Conservation (phyloP, 2,797 vertebrate species). For the Capromys pilorides region DNA sequence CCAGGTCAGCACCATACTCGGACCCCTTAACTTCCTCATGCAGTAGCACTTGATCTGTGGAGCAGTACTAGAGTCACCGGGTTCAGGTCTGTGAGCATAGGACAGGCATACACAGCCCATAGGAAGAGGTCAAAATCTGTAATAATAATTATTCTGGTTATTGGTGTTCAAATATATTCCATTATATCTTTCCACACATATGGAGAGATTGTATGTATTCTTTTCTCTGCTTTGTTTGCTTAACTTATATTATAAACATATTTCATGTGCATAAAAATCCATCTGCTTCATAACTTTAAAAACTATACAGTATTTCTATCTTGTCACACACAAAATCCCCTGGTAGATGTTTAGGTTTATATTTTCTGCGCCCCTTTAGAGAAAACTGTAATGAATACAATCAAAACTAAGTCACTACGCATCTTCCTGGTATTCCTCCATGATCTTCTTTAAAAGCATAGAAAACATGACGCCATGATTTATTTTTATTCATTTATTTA, state of each 20-base stretch:
- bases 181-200: neutral
- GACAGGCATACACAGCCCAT: neutral
- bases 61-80: neutral
- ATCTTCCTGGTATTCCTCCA: neutral
- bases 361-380: neutral
- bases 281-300: neutral
- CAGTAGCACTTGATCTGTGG: rapidly evolving
- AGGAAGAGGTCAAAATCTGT: neutral
- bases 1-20: neutral
- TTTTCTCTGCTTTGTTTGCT: neutral
- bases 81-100: neutral
- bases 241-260: neutral
- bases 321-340: neutral
- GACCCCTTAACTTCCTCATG: neutral
- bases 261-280: neutral
- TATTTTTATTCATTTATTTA: slow-evolving; percentile 1
- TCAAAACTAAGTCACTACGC: neutral
- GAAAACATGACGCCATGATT: neutral
- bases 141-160: neutral
- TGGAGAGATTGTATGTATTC: rapidly evolving
- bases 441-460: neutral
- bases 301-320: neutral
- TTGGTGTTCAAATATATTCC: neutral
- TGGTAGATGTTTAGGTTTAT: neutral
- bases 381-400: neutral